phyloP scores from a whole-genome alignment of 2,797 vertebrate species.

The Sebastolobus alascanus region DNA sequence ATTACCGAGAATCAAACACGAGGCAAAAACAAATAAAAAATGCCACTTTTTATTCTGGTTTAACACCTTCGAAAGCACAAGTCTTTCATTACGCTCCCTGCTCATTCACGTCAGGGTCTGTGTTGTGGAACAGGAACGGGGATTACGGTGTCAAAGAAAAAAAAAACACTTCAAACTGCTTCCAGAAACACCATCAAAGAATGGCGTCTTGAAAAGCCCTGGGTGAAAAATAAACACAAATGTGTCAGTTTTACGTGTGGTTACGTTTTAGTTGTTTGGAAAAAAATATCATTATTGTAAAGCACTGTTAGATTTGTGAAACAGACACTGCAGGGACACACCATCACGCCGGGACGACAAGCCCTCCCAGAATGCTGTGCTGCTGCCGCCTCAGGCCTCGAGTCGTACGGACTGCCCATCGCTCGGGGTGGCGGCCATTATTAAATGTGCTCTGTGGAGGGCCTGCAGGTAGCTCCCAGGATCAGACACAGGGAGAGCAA shows the following conservation, averaged over 20 bases:
- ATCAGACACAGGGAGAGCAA: constrained; percentile 74
- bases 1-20: constrained; percentile 80
- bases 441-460: constrained; percentile 77
- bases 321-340: constrained; percentile 41
- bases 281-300: constrained; percentile 46
- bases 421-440: constrained; percentile 65
- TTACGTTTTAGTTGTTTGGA: constrained; percentile 45
- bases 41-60: constrained; percentile 85
- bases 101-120: constrained; percentile 70
- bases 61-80: constrained; percentile 75
- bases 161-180: constrained; percentile 71
- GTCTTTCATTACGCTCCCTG: constrained; percentile 79
- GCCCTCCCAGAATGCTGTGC: constrained; percentile 49
- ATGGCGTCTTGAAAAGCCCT: constrained; percentile 42
- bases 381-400: constrained; percentile 20
- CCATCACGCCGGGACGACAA: constrained; percentile 27
- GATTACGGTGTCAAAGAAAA: constrained; percentile 75
- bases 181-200: constrained; percentile 72
- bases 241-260: constrained; percentile 24
- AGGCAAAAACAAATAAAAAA: constrained; percentile 83
- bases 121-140: constrained; percentile 71
- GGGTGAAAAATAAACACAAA: constrained; percentile 55
- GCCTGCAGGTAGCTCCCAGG: constrained; percentile 85
- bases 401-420: constrained; percentile 18
- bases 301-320: constrained; percentile 8